Evolutionary conservation across 2,888 invertebrate genomes (phyloP).

Genomic region (Leptura quadrifasciata): DNA sequence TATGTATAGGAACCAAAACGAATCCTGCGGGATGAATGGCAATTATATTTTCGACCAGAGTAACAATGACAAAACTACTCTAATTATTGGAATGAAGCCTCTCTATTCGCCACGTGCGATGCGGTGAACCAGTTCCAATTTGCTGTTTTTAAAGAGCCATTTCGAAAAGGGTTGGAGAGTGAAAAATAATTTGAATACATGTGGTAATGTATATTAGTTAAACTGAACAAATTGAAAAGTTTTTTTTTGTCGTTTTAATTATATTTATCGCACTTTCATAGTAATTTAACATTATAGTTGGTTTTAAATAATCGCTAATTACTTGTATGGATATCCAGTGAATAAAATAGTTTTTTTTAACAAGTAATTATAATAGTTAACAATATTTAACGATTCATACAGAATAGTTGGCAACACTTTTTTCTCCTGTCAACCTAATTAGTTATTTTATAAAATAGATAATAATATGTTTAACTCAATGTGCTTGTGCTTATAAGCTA

Average conservation of each 20-base stretch:
- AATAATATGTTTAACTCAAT: no score
- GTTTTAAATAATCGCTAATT: no score
- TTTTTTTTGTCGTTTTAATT: neutral
- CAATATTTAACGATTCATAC: no score
- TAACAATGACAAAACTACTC: conserved; percentile 63
- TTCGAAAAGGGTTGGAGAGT: conserved; percentile 9
- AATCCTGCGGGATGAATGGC: conserved; percentile 51
- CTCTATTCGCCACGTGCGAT: conserved; percentile 56
- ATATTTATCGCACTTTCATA: neutral
- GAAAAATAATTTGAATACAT: conserved; percentile 8
- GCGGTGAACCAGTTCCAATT: conserved; percentile 58
- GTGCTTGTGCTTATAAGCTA: no score
- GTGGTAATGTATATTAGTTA: neutral
- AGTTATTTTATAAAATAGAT: no score
- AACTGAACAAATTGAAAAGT: neutral
- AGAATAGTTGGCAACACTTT: no score
- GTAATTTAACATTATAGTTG: neutral
- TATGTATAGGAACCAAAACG: conserved; percentile 28
- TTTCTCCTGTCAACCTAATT: no score
- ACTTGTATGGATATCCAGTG: no score
- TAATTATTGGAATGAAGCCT: conserved; percentile 60
- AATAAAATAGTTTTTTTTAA: no score
- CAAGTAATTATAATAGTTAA: no score
- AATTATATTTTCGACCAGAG: conserved; percentile 59
- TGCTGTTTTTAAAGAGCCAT: conserved; percentile 30